A percentile compares a stretch with the other conserved stretches of the same genome.
These are phyloP conservation scores for Apodemus sylvaticus DNA, from an alignment of 2,113 vertebrate genomes.

Conservation along the genomic window DNA sequence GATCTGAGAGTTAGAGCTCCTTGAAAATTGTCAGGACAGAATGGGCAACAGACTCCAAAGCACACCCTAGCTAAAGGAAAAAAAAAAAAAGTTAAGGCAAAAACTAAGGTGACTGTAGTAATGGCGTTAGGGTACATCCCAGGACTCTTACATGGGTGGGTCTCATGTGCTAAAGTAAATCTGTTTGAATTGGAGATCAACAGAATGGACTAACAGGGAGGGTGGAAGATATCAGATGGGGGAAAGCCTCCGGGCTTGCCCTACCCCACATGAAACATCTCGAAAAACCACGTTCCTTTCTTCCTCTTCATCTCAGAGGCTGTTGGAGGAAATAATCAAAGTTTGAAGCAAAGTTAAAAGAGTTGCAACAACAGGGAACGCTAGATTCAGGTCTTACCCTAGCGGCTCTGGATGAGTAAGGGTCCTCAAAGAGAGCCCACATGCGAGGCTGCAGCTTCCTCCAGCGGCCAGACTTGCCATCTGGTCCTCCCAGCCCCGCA, in stretches of 20 bases:
- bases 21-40: conserved; percentile 6
- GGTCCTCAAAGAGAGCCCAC: conserved; percentile 98
- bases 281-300: background rate
- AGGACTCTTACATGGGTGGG: background rate
- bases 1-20: background rate
- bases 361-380: background rate
- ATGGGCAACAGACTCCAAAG: background rate
- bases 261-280: background rate
- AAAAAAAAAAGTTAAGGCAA: background rate
- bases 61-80: conserved; percentile 5
- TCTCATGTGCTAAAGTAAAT: background rate
- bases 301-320: background rate
- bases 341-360: background rate
- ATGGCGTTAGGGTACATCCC: background rate
- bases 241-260: background rate
- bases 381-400: conserved; percentile 89
- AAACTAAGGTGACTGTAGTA: background rate
- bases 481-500: conserved; percentile 76
- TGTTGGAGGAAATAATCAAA: background rate
- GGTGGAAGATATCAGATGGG: background rate
- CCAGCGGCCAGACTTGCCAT: conserved; percentile 90
- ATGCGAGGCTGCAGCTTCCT: conserved; percentile 93
- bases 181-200: background rate
- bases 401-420: conserved; percentile 96
- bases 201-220: no score